Percentiles rank a stretch among this genome's conserved stretches.
phyloP scores from a whole-genome alignment of 2,113 vertebrate species.

The Clarias magur region DNA sequence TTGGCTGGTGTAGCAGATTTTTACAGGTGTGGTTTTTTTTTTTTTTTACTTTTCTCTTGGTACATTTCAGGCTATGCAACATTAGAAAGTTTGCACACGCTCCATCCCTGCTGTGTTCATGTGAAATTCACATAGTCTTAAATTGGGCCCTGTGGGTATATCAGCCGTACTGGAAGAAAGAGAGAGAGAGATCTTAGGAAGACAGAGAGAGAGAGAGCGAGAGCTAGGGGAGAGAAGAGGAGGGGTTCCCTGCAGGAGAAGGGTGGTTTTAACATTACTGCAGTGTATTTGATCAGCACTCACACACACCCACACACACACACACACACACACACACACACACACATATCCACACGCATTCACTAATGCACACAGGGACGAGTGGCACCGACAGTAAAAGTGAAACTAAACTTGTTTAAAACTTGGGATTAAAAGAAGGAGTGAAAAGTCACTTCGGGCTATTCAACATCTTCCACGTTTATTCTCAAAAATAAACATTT shows the following conservation, averaged over 20 bases:
- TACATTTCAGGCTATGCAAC: slow-evolving; percentile 55
- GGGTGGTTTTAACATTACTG: slow-evolving; percentile 33
- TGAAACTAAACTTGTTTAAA: slow-evolving; percentile 58
- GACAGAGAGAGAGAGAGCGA: slow-evolving; percentile 20
- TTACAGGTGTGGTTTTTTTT: not conserved
- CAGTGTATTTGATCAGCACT: slow-evolving; percentile 38
- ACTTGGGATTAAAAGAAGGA: slow-evolving; percentile 58
- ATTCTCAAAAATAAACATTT: not conserved
- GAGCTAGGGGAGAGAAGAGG: slow-evolving; percentile 27
- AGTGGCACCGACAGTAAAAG: slow-evolving; percentile 49
- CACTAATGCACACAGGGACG: slow-evolving; percentile 46
- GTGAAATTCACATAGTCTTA: slow-evolving; percentile 70
- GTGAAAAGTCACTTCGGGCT: slow-evolving; percentile 1
- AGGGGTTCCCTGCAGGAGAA: slow-evolving; percentile 28
- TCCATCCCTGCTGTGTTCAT: slow-evolving; percentile 58
- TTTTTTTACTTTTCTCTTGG: slow-evolving; percentile 26
- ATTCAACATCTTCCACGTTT: not conserved
- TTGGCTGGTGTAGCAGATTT: slow-evolving; percentile 14
- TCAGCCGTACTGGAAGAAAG: slow-evolving; percentile 54
- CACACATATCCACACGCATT: slow-evolving; percentile 17
- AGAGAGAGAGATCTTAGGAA: slow-evolving; percentile 24
- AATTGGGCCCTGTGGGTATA: slow-evolving; percentile 76
- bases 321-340: not conserved
- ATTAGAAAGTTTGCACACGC: slow-evolving; percentile 46
- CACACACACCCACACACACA: not conserved